Percentiles rank a stretch among this genome's conserved stretches.
Conservation (phyloP, 64 coral and sea anemone genomes). For the Anthopleura sola region DNA sequence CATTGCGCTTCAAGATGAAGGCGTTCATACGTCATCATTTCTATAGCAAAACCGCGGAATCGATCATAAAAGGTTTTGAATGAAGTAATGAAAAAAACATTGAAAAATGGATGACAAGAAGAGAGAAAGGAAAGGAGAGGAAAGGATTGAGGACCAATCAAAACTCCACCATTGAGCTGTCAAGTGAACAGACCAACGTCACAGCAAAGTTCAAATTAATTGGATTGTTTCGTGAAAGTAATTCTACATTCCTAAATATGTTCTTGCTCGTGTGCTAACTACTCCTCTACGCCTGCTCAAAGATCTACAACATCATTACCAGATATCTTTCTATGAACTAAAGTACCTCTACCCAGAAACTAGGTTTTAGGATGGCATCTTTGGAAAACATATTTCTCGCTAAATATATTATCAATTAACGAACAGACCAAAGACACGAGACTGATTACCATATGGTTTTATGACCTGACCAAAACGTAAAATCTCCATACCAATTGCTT, state of each 20-base stretch:
- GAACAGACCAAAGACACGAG: not conserved
- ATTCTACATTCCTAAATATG: not conserved
- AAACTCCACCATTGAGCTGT: too few species aligned
- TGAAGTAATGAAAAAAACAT: too few species aligned
- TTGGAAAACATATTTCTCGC: not conserved
- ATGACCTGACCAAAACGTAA: not conserved
- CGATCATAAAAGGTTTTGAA: too few species aligned
- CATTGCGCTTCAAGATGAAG: too few species aligned
- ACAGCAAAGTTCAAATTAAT: slow-evolving; percentile 5
- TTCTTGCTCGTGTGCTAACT: not conserved
- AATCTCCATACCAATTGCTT: not conserved
- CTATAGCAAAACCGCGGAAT: too few species aligned
- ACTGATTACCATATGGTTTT: not conserved
- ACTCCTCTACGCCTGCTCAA: not conserved
- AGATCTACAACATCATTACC: not conserved
- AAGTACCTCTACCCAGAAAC: not conserved
- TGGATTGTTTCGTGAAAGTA: not conserved
- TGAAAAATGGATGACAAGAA: too few species aligned
- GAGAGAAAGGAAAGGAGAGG: too few species aligned
- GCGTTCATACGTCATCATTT: too few species aligned
- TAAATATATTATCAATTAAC: not conserved
- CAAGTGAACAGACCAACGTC: not conserved
- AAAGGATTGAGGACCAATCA: too few species aligned
- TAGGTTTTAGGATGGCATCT: not conserved
- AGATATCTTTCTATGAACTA: not conserved